These are phyloP conservation scores for Eledona agricola DNA, from an alignment of 2,888 invertebrate genomes.

Conservation along the genomic window DNA sequence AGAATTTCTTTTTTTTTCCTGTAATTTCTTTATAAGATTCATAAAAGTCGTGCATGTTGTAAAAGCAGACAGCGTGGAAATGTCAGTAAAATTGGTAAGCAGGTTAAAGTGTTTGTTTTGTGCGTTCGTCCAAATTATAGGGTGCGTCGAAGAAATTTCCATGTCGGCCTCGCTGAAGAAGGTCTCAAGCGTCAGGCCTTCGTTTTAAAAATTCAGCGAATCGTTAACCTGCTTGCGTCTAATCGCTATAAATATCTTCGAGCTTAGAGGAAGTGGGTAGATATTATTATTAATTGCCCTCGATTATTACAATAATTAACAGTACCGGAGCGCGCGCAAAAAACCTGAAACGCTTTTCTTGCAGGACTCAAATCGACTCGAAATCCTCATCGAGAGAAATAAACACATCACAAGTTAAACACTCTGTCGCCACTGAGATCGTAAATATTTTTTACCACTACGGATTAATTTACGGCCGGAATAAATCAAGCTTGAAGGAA, in stretches of 20 bases:
- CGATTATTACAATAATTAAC: slow-evolving; percentile 27
- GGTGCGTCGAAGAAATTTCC: too few species aligned
- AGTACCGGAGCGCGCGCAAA: slow-evolving; percentile 20
- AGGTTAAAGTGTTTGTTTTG: too few species aligned
- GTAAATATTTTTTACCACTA: slow-evolving; percentile 16
- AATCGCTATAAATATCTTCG: slow-evolving; percentile 28
- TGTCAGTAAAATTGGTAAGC: too few species aligned
- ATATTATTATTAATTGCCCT: slow-evolving; percentile 31
- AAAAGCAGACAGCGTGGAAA: too few species aligned
- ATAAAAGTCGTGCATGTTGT: too few species aligned
- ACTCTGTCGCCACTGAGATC: slow-evolving; percentile 15
- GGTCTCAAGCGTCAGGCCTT: too few species aligned
- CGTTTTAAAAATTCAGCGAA: too few species aligned
- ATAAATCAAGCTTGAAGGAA: slow-evolving; percentile 13
- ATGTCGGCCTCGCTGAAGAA: too few species aligned
- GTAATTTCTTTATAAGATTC: too few species aligned
- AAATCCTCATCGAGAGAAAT: slow-evolving; percentile 11
- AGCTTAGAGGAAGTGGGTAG: slow-evolving; percentile 28
- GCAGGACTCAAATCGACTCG: slow-evolving; percentile 3
- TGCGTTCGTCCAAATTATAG: too few species aligned
- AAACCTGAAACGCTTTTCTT: slow-evolving; percentile 1
- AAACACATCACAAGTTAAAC: slow-evolving; percentile 17
- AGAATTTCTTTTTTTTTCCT: too few species aligned
- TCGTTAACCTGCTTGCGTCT: slow-evolving; percentile 16
- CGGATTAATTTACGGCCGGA: slow-evolving; percentile 16